A percentile compares a stretch with the other conserved stretches of the same genome.
Evolutionary conservation across 2,797 vertebrate species (phyloP).

Genomic region (Ctenosaura bakeri): DNA sequence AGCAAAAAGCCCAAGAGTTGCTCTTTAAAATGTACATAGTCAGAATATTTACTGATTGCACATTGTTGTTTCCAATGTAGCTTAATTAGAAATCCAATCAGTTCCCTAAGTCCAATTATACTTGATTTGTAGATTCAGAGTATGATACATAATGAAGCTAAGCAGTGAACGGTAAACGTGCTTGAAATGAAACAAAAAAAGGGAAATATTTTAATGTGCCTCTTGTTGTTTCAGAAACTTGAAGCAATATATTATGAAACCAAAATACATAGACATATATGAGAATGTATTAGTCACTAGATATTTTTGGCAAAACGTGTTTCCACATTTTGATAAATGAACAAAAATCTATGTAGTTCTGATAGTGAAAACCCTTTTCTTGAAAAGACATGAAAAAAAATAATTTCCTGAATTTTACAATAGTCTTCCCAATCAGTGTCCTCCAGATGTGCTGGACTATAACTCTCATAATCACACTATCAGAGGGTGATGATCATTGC

Average conservation of each 20-base stretch:
- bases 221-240: slow-evolving; percentile 80
- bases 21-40: slow-evolving; percentile 91
- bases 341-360: slow-evolving; percentile 55
- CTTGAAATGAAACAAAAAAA: slow-evolving; percentile 87
- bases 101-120: slow-evolving; percentile 89
- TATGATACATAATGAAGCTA: slow-evolving; percentile 89
- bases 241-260: slow-evolving; percentile 71
- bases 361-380: slow-evolving; percentile 62
- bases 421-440: neutral
- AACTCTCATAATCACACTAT: neutral
- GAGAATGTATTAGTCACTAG: slow-evolving; percentile 72
- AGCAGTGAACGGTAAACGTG: slow-evolving; percentile 85
- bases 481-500: neutral
- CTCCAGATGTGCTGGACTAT: neutral
- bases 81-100: slow-evolving; percentile 92
- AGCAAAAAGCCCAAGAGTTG: slow-evolving; percentile 94
- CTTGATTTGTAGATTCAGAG: slow-evolving; percentile 90
- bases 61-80: slow-evolving; percentile 90
- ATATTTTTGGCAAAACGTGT: slow-evolving; percentile 48
- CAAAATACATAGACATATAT: slow-evolving; percentile 74
- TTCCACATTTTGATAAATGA: slow-evolving; percentile 64
- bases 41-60: slow-evolving; percentile 91
- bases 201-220: slow-evolving; percentile 83
- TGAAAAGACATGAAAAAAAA: slow-evolving; percentile 46
- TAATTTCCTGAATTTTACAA: slow-evolving; percentile 57